Conservation (phyloP, 2,113 vertebrate genomes). For the Sinosuthora webbiana region DNA sequence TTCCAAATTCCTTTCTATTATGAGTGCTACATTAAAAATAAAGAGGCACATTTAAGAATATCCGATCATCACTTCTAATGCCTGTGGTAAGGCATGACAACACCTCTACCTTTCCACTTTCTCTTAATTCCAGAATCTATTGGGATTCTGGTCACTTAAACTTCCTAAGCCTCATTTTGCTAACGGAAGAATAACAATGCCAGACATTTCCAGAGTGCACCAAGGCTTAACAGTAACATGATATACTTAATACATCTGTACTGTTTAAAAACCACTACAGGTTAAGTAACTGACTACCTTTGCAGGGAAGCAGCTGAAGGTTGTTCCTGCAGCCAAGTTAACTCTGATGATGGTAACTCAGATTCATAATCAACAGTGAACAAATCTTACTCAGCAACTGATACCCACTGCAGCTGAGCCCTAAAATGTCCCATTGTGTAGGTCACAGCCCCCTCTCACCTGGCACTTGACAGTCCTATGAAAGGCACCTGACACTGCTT, state of each 20-base stretch:
- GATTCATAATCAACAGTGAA: not conserved
- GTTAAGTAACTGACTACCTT: not conserved
- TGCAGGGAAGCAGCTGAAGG: not conserved
- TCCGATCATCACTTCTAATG: not conserved
- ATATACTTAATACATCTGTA: not conserved
- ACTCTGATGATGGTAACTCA: not conserved
- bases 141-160: not conserved
- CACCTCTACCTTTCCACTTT: not conserved
- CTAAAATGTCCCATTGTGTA: not conserved
- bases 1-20: not conserved
- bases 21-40: not conserved
- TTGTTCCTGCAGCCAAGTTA: not conserved
- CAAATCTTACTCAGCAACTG: not conserved
- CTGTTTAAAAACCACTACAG: not conserved
- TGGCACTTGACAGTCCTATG: not conserved
- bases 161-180: constrained; percentile 1
- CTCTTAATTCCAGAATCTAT: not conserved
- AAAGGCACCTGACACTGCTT: not conserved
- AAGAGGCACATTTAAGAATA: not conserved
- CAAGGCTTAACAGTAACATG: not conserved
- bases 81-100: not conserved
- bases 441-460: not conserved
- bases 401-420: not conserved
- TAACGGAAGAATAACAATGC: not conserved
- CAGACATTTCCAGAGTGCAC: not conserved